These are phyloP conservation scores for Lateolabrax maculatus DNA, from an alignment of 2,797 vertebrate species.

Conservation along the genomic window DNA sequence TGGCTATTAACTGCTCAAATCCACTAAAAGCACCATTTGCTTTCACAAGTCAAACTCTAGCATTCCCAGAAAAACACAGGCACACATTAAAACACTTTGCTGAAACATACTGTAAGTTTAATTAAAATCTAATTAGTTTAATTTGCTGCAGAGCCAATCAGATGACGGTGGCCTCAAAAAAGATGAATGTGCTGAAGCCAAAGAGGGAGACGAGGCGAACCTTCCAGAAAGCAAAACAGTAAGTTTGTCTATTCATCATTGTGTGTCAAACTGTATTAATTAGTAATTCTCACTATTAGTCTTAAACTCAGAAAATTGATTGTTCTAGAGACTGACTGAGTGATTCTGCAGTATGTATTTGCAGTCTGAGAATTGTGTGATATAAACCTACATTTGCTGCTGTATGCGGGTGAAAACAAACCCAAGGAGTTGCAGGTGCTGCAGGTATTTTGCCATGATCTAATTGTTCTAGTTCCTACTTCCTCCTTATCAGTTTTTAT, in stretches of 20 bases:
- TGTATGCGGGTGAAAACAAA: slow-evolving; percentile 14
- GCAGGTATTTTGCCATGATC: neutral
- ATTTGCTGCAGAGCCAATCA: slow-evolving; percentile 49
- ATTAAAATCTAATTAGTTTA: neutral
- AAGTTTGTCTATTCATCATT: neutral
- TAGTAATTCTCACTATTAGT: neutral
- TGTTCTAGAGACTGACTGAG: neutral
- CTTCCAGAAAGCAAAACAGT: slow-evolving; percentile 51
- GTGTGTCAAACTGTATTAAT: neutral
- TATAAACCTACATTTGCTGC: neutral
- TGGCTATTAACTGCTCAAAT: neutral
- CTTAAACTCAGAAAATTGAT: neutral
- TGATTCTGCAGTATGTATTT: neutral
- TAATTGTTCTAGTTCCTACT: slow-evolving; percentile 43
- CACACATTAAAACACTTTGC: neutral
- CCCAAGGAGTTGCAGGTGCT: neutral
- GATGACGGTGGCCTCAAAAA: slow-evolving; percentile 44
- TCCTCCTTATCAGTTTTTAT: slow-evolving; percentile 3
- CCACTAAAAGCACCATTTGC: too few relatives aligned
- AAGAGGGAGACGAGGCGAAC: slow-evolving; percentile 9
- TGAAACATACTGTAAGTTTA: neutral
- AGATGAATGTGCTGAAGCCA: slow-evolving; percentile 27
- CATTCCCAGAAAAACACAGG: too few relatives aligned
- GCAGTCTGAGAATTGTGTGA: too few relatives aligned
- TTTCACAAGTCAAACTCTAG: too few relatives aligned